Percentiles rank a stretch among this genome's conserved stretches.
phyloP scores from a whole-genome alignment of 2,888 invertebrate genomes.

The Nomada fabriciana region DNA sequence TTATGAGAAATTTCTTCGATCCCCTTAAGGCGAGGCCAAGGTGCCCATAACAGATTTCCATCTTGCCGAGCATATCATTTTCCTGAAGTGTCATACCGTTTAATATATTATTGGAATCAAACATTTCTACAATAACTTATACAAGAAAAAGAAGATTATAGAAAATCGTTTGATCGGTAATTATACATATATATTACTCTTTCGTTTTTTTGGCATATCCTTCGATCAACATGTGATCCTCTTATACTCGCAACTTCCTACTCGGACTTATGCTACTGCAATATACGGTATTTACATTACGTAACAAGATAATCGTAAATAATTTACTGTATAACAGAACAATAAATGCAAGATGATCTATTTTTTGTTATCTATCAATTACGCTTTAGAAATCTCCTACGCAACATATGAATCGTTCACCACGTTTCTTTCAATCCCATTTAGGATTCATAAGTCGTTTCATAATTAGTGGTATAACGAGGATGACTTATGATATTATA shows the following conservation, averaged over 20 bases:
- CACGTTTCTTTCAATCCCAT: constrained; percentile 14
- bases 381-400: constrained; percentile 26
- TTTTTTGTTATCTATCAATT: constrained; percentile 29
- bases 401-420: constrained; percentile 33
- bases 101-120: constrained; percentile 19
- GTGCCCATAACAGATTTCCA: constrained; percentile 78
- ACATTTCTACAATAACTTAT: constrained; percentile 49
- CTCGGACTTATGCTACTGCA: constrained; percentile 49
- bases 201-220: constrained; percentile 82
- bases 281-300: constrained; percentile 68
- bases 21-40: constrained; percentile 83
- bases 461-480: neutral
- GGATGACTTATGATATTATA: neutral
- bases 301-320: constrained; percentile 69
- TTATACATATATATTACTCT: constrained; percentile 72
- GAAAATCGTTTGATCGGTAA: constrained; percentile 61
- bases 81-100: constrained; percentile 34
- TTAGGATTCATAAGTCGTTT: constrained; percentile 13
- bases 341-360: constrained; percentile 53
- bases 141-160: constrained; percentile 39
- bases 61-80: constrained; percentile 46
- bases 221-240: constrained; percentile 76
- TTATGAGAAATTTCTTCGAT: constrained; percentile 56
- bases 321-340: constrained; percentile 69
- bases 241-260: constrained; percentile 57